phyloP scores from a whole-genome alignment of 2,888 invertebrate species.

The Scelioninae gen. 2 region DNA sequence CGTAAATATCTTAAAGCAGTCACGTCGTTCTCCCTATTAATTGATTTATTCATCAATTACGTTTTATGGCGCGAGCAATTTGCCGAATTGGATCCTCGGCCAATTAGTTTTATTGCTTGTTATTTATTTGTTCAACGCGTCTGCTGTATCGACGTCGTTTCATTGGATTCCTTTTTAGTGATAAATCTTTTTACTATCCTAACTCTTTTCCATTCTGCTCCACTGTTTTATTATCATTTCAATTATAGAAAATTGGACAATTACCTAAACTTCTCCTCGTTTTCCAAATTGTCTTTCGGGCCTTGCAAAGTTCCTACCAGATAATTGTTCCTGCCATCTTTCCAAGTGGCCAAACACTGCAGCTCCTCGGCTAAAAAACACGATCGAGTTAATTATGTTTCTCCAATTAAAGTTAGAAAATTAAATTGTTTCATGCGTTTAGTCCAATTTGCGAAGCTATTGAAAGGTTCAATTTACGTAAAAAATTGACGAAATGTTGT shows the following conservation, averaged over 20 bases:
- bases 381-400: no score
- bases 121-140: constrained; percentile 61
- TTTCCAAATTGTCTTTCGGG: constrained; percentile 63
- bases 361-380: constrained; percentile 86
- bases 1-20: constrained; percentile 33
- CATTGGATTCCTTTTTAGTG: constrained; percentile 46
- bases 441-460: no score
- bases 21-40: constrained; percentile 22
- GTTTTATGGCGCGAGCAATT: constrained; percentile 64
- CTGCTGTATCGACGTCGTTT: constrained; percentile 43
- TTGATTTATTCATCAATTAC: constrained; percentile 60
- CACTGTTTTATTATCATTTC: constrained; percentile 8
- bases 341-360: constrained; percentile 89
- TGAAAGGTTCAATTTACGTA: no score
- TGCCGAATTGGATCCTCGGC: constrained; percentile 71
- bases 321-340: constrained; percentile 87
- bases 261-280: constrained; percentile 87
- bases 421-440: no score
- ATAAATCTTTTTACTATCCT: constrained; percentile 18
- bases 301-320: constrained; percentile 86
- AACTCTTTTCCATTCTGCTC: no score
- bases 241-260: constrained; percentile 63
- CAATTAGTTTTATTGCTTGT: constrained; percentile 74
- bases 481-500: no score
- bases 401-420: no score